Evolutionary conservation across 2,113 vertebrate species (phyloP), one percentile per base, ranked within the genome.

Genomic region (Sminthopsis crassicaudata): DNA sequence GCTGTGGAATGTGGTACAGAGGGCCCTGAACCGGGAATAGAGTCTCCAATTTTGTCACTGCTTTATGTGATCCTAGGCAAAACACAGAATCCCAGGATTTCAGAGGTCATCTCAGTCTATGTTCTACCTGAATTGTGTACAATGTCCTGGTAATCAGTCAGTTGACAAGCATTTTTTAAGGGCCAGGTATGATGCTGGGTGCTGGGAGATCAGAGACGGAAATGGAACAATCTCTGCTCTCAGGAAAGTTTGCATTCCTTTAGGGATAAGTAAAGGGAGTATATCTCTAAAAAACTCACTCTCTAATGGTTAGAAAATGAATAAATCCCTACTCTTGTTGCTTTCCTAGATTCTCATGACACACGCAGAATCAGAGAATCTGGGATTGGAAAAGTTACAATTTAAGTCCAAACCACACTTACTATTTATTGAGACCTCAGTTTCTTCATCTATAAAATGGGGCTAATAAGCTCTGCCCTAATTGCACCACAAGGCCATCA

Each of bases 41-140:
- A 90, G 22, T 25, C 88, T 0, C 9, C 0, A 0, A 14, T 60
- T 88, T 0, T 11, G 12, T 3, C 60, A 42, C 0, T 11, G 46
- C 91, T 46, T n/a, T 25, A 16, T n/a, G 0, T 50, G 91, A 88
- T 26, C 0, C 0, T 14, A 42, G n/a, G n/a, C 76, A 90, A 2
- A 25, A 30, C 25, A 0, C 0, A 84, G 27, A 84, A 48, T 89
- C 53, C 12, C 67, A 27, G 22, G 10, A 0, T 53, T 1, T 46
- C n/a, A 42, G 67, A 84, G n/a, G 67, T 5, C 2, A 67, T 67
- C 60, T 67, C 10, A 51, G 3, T 67, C 30, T 36, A 36, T 67
- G 30, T 14, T 36, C 12, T 36, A 36, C 60, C 30, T 16, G 60
- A 67, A 36, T 3, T 30, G 16, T 12, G 60, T 67, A 67, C 12